These are phyloP conservation scores for Eupithecia pulchellata DNA, from an alignment of 2,888 invertebrate species.

Conservation along the genomic window DNA sequence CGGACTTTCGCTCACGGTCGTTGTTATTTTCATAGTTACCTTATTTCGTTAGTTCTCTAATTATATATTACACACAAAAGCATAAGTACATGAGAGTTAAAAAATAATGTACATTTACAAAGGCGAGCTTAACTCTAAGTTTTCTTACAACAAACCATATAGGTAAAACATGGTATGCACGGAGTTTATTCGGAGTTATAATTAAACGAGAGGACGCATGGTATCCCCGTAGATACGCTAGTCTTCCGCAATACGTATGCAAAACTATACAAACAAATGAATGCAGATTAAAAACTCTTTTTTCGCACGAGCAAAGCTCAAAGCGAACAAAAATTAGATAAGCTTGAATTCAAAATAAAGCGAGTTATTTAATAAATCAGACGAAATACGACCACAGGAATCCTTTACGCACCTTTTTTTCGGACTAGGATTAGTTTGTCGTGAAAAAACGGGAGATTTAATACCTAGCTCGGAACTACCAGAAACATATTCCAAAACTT, in stretches of 20 bases:
- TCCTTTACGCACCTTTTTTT: no score
- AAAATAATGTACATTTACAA: no score
- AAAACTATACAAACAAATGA: conserved; percentile 29
- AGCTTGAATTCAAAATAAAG: background rate
- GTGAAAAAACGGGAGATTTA: no score
- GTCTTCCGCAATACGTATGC: conserved; percentile 31
- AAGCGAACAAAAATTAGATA: background rate
- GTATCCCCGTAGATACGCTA: conserved; percentile 24
- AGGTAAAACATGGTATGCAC: background rate
- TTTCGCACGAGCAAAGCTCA: background rate
- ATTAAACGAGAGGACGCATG: conserved; percentile 21
- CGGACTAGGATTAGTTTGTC: no score
- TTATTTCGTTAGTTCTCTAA: no score
- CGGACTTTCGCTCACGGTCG: no score
- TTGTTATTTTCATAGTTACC: no score
- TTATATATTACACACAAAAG: no score
- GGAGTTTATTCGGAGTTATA: conserved; percentile 25
- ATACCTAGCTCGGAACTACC: no score
- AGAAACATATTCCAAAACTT: no score
- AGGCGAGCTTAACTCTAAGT: no score
- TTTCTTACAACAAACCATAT: background rate
- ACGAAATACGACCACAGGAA: background rate
- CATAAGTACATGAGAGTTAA: no score
- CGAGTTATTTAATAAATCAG: background rate
- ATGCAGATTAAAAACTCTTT: conserved; percentile 17